Evolutionary conservation across 2,113 vertebrate genomes (phyloP), one percentile per base, ranked within the genome.

Genomic region (Fregetta grallaria): DNA sequence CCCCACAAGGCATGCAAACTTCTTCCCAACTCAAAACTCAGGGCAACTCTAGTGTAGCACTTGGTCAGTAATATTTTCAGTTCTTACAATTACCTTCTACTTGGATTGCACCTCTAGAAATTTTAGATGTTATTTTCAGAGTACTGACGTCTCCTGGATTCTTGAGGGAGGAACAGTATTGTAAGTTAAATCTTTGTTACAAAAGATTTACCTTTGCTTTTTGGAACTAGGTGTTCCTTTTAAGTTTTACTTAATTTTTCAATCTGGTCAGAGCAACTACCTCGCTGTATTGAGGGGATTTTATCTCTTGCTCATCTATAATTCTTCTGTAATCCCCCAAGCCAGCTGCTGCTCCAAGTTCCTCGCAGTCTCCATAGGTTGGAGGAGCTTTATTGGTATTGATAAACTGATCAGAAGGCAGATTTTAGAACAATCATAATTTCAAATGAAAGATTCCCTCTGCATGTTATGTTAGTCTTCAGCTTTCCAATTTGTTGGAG

Each of bases 1-100:
- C 99, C 3, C 99, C 99, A 45, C 99, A 99, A 98, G 99, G 99
- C 73, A 98, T 99, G 94, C 98, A 99, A 88, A 97, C 98, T 36
- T 95, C 99, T 67, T 98, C 98, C 78, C 98, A 98, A 49, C 96
- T 98, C 96, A 99, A 99, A 98, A 97, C 98, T 94, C 98, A 98
- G 94, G 98, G 98, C 82, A 98, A 94, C 92, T 98, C 98, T 63
- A 98, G 93, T 96, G 88, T 98, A 97, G 98, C 98, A 96, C 97
- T 98, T 98, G 98, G 98, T 98, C 96, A 98, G 98, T 98, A 98
- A 96, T 74, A 55, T 92, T 97, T 93, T 75, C 75, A 1, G 87
- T 76, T 97, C 90, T 84, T 70, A 70, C 5, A 38, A 93, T 90
- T 96, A 77, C 58, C 80, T 85, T 40, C 92, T 90, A 45, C 75